These are phyloP conservation scores for Noctua pronuba DNA, from an alignment of 2,888 invertebrate genomes.

Conservation along the genomic window DNA sequence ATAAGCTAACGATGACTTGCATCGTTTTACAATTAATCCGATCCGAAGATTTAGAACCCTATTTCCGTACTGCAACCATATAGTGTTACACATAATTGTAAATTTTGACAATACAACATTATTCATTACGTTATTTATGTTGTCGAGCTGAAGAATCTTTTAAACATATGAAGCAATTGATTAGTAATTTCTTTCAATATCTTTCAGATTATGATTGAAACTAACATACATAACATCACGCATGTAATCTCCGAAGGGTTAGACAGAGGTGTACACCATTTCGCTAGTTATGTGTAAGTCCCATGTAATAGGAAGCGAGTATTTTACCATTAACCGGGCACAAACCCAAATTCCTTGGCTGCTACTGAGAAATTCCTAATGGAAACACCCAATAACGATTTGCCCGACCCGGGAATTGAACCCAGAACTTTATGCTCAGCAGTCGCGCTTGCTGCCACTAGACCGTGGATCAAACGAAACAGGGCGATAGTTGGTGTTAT, in stretches of 20 bases:
- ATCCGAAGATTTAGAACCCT: background rate
- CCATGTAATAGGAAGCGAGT: background rate
- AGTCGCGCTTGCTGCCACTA: no score
- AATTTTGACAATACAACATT: background rate
- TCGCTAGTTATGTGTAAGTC: background rate
- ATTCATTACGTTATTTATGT: background rate
- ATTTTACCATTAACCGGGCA: background rate
- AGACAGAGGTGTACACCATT: background rate
- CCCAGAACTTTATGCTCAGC: no score
- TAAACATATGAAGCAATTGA: background rate
- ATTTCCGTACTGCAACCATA: background rate
- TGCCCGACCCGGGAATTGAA: no score
- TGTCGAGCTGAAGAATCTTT: background rate
- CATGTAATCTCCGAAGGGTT: background rate
- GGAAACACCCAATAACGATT: no score
- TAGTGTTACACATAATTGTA: background rate
- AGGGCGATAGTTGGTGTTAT: no score
- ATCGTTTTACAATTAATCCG: background rate
- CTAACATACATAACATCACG: background rate
- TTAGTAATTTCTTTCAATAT: background rate
- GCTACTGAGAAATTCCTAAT: no score
- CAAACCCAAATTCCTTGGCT: background rate
- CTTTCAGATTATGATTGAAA: background rate
- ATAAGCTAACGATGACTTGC: background rate
- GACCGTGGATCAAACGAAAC: no score